Evolutionary conservation across 2,888 invertebrate genomes (phyloP).

Genomic region (Pantelozetes paolii): DNA sequence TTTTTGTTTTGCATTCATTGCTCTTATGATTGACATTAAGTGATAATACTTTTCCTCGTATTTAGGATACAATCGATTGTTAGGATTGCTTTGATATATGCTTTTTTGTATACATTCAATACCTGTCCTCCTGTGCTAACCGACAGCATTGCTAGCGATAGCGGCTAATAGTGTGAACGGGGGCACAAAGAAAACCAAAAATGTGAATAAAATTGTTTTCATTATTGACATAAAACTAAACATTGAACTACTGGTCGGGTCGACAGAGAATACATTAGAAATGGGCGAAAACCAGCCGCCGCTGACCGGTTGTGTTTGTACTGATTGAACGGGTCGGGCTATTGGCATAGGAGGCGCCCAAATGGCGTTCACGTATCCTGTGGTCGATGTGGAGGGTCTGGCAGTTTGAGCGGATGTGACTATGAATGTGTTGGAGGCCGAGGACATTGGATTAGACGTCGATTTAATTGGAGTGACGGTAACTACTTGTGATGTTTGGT

Average conservation of each 20-base stretch:
- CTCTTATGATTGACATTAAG: too few species aligned
- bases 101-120: too few species aligned
- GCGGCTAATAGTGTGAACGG: slow-evolving; percentile 38
- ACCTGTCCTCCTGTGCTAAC: background rate
- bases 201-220: slow-evolving; percentile 21
- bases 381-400: background rate
- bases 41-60: too few species aligned
- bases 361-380: slow-evolving; percentile 37
- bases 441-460: background rate
- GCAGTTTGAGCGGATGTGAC: background rate
- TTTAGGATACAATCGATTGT: too few species aligned
- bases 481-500: background rate
- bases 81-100: too few species aligned
- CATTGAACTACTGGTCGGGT: slow-evolving; percentile 1
- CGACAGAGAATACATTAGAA: slow-evolving; percentile 18
- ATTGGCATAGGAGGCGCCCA: slow-evolving; percentile 41
- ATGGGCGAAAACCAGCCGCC: slow-evolving; percentile 1
- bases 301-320: background rate
- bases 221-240: slow-evolving; percentile 32
- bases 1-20: too few species aligned
- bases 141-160: background rate
- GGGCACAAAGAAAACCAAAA: slow-evolving; percentile 38
- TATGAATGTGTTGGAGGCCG: slow-evolving; percentile 17
- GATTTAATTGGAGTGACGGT: slow-evolving; percentile 26
- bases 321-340: background rate